Percentiles rank a stretch among this genome's conserved stretches.
These are phyloP conservation scores for Rhingia rostrata DNA, from an alignment of 2,888 invertebrate genomes.

Conservation along the genomic window DNA sequence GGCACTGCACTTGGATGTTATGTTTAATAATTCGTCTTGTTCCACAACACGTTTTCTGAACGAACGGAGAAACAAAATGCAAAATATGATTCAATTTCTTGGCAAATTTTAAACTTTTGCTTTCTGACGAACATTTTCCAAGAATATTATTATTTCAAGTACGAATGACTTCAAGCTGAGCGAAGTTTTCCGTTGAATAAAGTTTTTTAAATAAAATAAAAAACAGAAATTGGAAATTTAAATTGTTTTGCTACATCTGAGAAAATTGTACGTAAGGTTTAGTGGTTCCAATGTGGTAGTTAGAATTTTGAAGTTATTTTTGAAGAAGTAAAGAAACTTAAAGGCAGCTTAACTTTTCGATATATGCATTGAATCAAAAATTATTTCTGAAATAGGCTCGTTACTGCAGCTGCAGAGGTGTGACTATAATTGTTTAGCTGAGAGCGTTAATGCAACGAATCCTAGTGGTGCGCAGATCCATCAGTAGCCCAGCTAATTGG, in stretches of 20 bases:
- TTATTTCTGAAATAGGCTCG: too few relatives aligned
- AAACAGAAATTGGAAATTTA: not conserved
- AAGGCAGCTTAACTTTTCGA: too few relatives aligned
- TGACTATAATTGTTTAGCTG: too few relatives aligned
- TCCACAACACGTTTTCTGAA: not conserved
- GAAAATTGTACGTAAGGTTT: conserved; percentile 1
- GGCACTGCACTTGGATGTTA: not conserved
- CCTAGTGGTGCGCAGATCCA: too few relatives aligned
- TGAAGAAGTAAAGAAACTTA: not conserved
- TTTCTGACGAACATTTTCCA: conserved; percentile 15
- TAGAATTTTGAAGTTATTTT: not conserved
- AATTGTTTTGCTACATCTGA: not conserved
- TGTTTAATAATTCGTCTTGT: not conserved
- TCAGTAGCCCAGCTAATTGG: too few relatives aligned
- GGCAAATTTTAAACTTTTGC: conserved; percentile 11
- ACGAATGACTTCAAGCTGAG: conserved; percentile 12
- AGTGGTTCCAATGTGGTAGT: not conserved
- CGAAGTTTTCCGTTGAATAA: conserved; percentile 16
- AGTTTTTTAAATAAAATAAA: conserved; percentile 10
- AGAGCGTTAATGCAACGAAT: too few relatives aligned
- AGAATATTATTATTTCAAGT: conserved; percentile 25
- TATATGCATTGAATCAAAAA: too few relatives aligned
- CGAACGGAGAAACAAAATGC: conserved; percentile 14
- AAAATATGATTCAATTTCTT: conserved; percentile 18
- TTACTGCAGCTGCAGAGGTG: too few relatives aligned